Evolutionary conservation across 2,797 vertebrate genomes (phyloP), one percentile per base, ranked within the genome.

Genomic region (Clarias pachynema): DNA sequence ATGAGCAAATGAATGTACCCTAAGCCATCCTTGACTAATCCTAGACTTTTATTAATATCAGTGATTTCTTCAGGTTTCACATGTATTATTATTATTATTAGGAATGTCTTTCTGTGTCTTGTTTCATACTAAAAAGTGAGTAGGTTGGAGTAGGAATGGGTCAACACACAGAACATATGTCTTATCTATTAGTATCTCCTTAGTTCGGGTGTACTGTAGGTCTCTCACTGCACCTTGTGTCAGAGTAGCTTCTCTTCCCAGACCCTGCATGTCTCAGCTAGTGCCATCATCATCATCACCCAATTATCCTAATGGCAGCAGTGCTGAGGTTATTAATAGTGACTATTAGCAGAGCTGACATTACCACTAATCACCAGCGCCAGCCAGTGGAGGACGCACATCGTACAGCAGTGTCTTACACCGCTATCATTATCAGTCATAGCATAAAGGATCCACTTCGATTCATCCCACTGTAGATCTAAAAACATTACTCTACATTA

Each of bases 281-380:
- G 91, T 90, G 91, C 90, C 91, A 91, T 93, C 92, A 93, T 94
- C 93, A 91, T 95, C 94, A 95, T 93, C 92, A 91, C 93, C 91
- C 92, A 93, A 95, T 95, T 95, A 94, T 92, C 90, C 93, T 94
- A 95, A 95, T 93, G 93, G 93, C 91, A 91, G 90, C 49, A 84
- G 89, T 86, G 83, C 91, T 70, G 85, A 84, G 89, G 92, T 92
- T 93, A 93, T 94, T 92, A 94, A 95, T 93, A 94, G 90, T 88
- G 90, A 89, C 92, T 91, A 94, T 94, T 94, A 94, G 89, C 87
- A 78, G 87, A 83, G 88, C 81, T 94, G 93, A 93, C 94, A 94
- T 94, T 92, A 93, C 91, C 93, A 92, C 90, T 94, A 93, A 93
- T 91, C 89, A 66, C 86, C 90, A 83, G 84, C 79, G 73, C 82